Evolutionary conservation across 2,797 vertebrate genomes (phyloP).

Genomic region (Cyclura pinguis): DNA sequence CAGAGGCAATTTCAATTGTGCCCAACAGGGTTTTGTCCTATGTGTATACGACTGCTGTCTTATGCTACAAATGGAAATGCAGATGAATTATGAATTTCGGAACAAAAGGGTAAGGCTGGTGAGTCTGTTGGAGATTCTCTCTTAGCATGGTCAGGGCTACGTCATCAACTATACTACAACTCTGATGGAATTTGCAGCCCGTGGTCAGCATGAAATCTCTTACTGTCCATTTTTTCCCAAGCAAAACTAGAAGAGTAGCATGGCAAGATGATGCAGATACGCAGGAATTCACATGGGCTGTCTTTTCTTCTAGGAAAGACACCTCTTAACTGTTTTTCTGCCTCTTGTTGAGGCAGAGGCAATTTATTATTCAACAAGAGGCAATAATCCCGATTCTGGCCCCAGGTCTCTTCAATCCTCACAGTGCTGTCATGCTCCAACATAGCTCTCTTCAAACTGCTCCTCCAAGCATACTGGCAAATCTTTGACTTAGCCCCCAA

Average conservation of each 20-base stretch:
- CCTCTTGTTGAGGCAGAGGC: no score
- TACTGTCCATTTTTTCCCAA: neutral
- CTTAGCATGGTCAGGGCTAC: neutral
- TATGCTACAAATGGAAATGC: neutral
- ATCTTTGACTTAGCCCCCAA: neutral
- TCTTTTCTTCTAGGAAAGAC: neutral
- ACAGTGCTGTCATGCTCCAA: neutral
- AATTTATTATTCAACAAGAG: neutral
- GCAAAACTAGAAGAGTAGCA: no score
- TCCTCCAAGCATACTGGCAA: neutral
- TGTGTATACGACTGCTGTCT: neutral
- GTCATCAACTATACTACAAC: neutral
- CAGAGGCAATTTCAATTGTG: no score
- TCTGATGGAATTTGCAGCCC: no score
- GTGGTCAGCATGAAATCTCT: neutral
- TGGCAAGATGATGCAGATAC: no score
- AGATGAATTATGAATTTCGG: constrained; percentile 49
- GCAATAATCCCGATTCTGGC: no score
- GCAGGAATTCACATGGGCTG: neutral
- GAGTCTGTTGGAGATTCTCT: constrained; percentile 39
- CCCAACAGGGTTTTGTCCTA: neutral
- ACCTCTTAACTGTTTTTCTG: neutral
- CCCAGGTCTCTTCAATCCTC: neutral
- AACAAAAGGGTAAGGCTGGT: constrained; percentile 59
- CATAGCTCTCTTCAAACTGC: neutral